These are phyloP conservation scores for Drosophila jambulina DNA, from an alignment of 1,140 invertebrate genomes.

Conservation along the genomic window DNA sequence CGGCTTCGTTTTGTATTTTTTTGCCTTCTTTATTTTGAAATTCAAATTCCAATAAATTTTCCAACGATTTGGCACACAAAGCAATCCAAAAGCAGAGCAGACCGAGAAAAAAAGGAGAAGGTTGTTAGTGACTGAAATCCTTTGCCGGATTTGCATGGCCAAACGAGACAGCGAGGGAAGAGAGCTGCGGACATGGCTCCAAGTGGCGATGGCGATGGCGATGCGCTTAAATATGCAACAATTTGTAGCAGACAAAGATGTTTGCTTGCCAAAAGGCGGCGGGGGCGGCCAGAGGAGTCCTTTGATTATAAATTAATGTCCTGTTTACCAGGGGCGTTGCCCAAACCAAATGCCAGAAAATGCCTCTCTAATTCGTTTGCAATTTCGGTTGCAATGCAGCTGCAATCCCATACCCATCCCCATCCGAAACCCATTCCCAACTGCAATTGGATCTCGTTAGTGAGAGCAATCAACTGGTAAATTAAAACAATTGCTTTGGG, in stretches of 20 bases:
- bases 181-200: constrained; percentile 33
- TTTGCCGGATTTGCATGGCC: constrained; percentile 62
- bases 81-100: constrained; percentile 35
- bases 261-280: constrained; percentile 30
- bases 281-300: constrained; percentile 4
- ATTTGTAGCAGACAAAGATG: constrained; percentile 78
- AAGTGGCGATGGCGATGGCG: constrained; percentile 9
- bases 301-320: constrained; percentile 80
- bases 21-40: constrained; percentile 65
- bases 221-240: constrained; percentile 72
- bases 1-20: neutral
- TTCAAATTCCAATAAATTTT: constrained; percentile 84
- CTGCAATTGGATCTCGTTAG: constrained; percentile 74
- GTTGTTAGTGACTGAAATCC: constrained; percentile 43
- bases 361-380: constrained; percentile 54
- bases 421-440: constrained; percentile 16
- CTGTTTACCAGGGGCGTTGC: constrained; percentile 55
- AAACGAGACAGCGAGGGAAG: constrained; percentile 10
- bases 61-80: constrained; percentile 81
- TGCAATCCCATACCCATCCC: constrained; percentile 24
- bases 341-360: constrained; percentile 39
- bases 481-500: constrained; percentile 72
- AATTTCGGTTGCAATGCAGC: constrained; percentile 29
- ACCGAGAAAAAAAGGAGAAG: constrained; percentile 8
- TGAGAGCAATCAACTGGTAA: constrained; percentile 68